Percentiles rank a stretch among this genome's conserved stretches.
phyloP scores from a whole-genome alignment of 2,797 vertebrate genomes.

The Pangasius djambal region DNA sequence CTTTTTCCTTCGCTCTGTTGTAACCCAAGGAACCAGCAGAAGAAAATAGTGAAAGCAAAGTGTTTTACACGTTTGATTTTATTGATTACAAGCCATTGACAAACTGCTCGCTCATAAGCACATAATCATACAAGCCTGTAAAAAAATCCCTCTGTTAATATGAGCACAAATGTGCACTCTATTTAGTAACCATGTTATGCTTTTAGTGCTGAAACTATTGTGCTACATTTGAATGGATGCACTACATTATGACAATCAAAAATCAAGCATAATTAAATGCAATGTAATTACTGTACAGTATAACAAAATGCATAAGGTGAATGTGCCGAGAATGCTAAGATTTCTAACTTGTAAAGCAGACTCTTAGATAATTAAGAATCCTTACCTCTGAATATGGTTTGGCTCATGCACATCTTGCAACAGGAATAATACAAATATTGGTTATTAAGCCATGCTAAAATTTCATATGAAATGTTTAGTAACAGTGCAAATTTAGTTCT shows the following conservation, averaged over 20 bases:
- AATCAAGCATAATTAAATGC: constrained; percentile 21
- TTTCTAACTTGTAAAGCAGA: constrained; percentile 14
- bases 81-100: constrained; percentile 34
- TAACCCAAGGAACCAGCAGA: background rate
- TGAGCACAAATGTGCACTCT: constrained; percentile 28
- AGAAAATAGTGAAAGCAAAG: background rate
- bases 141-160: constrained; percentile 29
- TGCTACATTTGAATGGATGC: constrained; percentile 45
- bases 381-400: background rate
- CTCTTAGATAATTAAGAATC: constrained; percentile 51
- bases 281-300: constrained; percentile 45
- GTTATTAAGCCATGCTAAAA: constrained; percentile 26
- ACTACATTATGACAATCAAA: constrained; percentile 17
- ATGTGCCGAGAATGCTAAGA: constrained; percentile 20
- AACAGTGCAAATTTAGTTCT: constrained; percentile 47
- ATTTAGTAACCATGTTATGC: constrained; percentile 34
- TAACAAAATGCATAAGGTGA: constrained; percentile 40
- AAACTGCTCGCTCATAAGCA: background rate
- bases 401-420: constrained; percentile 37
- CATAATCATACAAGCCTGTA: constrained; percentile 33
- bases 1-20: background rate
- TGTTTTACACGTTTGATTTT: constrained; percentile 10
- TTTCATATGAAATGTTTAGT: constrained; percentile 41
- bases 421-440: background rate
- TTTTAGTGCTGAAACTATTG: constrained; percentile 35